These are phyloP conservation scores for Avahi laniger DNA, from an alignment of 2,797 vertebrate genomes.

Conservation along the genomic window DNA sequence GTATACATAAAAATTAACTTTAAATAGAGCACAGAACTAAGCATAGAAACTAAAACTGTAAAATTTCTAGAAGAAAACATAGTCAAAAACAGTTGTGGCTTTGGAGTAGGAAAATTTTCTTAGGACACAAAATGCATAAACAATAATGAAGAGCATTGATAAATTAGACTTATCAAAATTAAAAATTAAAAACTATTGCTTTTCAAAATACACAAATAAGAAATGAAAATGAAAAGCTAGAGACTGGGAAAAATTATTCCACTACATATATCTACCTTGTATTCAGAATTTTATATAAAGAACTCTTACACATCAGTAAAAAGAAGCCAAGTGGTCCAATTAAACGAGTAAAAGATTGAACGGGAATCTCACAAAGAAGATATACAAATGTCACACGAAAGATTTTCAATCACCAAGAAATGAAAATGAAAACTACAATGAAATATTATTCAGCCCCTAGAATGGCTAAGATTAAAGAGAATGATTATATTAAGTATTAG, in stretches of 20 bases:
- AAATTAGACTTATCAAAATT: background rate
- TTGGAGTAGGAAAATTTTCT: background rate
- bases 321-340: background rate
- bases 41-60: background rate
- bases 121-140: background rate
- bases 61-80: background rate
- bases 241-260: background rate
- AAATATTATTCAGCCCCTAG: background rate
- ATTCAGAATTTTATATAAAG: background rate
- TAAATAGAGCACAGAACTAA: background rate
- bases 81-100: background rate
- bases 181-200: background rate
- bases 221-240: background rate
- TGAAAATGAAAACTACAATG: background rate
- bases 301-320: background rate
- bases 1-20: background rate
- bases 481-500: background rate
- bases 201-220: background rate
- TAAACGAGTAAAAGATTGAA: background rate
- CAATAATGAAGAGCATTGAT: background rate
- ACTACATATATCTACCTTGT: background rate
- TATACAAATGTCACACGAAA: background rate
- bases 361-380: background rate
- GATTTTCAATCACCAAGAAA: background rate
- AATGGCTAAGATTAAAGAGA: background rate